Percentiles rank a stretch among this genome's conserved stretches.
Conservation (phyloP, 2,888 invertebrate species). For the Unio pictorum region DNA sequence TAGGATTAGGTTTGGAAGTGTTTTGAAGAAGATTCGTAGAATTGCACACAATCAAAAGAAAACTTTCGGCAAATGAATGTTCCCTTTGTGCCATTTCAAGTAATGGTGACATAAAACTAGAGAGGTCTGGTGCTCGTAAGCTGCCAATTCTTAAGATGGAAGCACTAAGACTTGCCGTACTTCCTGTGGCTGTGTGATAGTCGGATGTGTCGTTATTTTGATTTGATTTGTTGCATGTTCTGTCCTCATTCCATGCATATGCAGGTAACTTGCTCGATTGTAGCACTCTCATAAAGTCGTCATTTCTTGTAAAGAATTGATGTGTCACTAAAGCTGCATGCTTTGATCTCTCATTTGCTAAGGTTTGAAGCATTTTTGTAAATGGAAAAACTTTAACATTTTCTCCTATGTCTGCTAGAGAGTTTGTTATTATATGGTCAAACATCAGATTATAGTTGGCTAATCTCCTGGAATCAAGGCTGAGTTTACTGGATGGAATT, state of each 20-base stretch:
- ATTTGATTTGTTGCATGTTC: constrained; percentile 27
- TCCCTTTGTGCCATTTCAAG: constrained; percentile 63
- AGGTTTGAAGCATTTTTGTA: constrained; percentile 58
- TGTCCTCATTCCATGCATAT: constrained; percentile 59
- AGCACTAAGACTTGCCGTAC: constrained; percentile 59
- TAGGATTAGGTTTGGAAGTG: constrained; percentile 39
- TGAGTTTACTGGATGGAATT: background rate
- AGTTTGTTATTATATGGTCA: constrained; percentile 30
- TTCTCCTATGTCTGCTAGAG: constrained; percentile 40
- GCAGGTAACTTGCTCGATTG: constrained; percentile 47
- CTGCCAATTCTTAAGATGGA: constrained; percentile 58
- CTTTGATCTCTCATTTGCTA: constrained; percentile 65
- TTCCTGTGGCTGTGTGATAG: constrained; percentile 58
- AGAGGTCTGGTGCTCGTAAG: constrained; percentile 63
- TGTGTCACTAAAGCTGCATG: constrained; percentile 67
- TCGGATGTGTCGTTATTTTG: constrained; percentile 55
- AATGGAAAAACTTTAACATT: constrained; percentile 61
- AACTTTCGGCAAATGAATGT: constrained; percentile 65
- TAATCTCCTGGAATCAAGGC: background rate
- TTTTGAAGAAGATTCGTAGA: constrained; percentile 66
- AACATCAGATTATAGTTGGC: constrained; percentile 11
- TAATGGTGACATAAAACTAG: constrained; percentile 58
- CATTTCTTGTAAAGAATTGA: constrained; percentile 63
- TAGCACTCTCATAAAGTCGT: constrained; percentile 58
- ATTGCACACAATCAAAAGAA: constrained; percentile 67